Conservation (phyloP, 35 echinoderm and acorn worm species). For the Apostichopus parvimensis region DNA sequence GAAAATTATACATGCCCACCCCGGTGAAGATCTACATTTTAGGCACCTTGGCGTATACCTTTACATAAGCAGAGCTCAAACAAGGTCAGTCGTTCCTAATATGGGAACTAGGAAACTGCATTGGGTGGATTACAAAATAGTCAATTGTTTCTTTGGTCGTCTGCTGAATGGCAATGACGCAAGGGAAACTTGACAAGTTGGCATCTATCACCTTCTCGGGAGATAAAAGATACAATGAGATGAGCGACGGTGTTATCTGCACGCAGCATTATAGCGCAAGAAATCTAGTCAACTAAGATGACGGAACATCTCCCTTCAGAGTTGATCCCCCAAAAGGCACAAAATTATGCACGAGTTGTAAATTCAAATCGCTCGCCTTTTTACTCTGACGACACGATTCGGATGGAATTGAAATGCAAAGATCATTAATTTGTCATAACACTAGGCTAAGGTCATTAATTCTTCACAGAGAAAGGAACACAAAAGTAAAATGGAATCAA, state of each 20-base stretch:
- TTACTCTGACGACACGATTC: conserved; percentile 1
- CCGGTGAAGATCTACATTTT: neutral
- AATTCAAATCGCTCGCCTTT: neutral
- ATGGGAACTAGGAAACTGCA: neutral
- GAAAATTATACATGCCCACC: neutral
- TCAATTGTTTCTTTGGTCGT: neutral
- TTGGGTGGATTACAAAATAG: neutral
- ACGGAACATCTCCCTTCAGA: neutral
- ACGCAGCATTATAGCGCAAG: too few species aligned
- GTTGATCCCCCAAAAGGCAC: conserved; percentile 2
- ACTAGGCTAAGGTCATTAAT: conserved; percentile 20
- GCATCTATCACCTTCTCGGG: neutral
- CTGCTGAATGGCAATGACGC: conserved; percentile 7
- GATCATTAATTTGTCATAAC: conserved; percentile 41
- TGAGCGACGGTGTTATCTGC: too few species aligned
- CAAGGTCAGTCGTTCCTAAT: neutral
- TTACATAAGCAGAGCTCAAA: neutral
- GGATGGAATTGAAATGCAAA: conserved; percentile 34
- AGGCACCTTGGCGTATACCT: neutral
- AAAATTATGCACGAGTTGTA: conserved; percentile 1
- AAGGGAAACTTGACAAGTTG: conserved; percentile 12
- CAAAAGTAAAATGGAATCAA: conserved; percentile 9
- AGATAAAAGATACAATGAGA: too few species aligned
- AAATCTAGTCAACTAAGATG: neutral
- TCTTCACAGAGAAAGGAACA: conserved; percentile 15